These are phyloP conservation scores for Littorina saxatilis DNA, from an alignment of 1,140 invertebrate genomes.

Conservation along the genomic window DNA sequence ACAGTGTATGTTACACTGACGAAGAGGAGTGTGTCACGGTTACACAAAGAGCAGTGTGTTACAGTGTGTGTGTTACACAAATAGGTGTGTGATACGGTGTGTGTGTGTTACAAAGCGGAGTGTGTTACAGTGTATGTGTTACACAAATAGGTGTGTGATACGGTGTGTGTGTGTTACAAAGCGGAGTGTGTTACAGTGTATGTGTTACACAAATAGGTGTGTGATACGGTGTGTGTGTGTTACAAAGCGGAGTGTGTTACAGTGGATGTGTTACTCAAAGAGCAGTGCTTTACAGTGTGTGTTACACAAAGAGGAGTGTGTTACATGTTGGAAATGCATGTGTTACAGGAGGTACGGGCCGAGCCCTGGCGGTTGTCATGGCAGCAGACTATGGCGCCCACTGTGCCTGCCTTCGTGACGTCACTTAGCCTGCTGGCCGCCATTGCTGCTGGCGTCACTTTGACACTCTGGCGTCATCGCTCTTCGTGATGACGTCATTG, in stretches of 20 bases:
- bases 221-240: neutral
- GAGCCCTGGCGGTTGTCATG: neutral
- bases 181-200: neutral
- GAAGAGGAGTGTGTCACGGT: no score
- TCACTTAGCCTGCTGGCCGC: no score
- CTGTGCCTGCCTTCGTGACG: neutral
- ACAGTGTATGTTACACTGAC: no score
- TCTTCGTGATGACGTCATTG: neutral
- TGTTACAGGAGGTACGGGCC: neutral
- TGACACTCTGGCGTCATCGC: neutral
- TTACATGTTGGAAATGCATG: neutral
- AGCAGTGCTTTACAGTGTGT: neutral
- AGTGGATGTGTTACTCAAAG: constrained; percentile 7
- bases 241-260: no score
- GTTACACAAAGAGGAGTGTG: no score
- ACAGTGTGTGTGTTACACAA: neutral
- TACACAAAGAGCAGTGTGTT: no score
- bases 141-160: no score
- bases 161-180: no score
- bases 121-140: neutral
- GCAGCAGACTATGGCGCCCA: neutral
- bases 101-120: no score
- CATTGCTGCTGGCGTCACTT: no score
- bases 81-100: neutral
- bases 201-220: no score